Evolutionary conservation across 2,888 invertebrate genomes (phyloP), one percentile per base, ranked within the genome.

Genomic region (Chrysotoxum bicinctum): DNA sequence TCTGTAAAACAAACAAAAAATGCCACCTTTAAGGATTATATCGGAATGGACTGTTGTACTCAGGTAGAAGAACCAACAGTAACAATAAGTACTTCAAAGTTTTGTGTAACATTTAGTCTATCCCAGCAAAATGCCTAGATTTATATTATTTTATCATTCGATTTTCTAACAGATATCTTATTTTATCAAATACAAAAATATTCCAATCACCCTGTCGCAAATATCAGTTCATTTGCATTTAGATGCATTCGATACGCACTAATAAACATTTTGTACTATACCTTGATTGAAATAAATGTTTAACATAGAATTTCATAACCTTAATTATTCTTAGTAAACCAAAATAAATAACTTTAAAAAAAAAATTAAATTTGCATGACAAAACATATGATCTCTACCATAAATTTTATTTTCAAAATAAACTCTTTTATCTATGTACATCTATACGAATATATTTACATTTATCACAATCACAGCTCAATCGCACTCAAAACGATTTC

Each of bases 401-500:
- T 35, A 4, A 1, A 0, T 8, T 12, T 9, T 8, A 19, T 1
- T 19, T 43, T 19, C 9, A 45, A 19, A 19, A 19, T 8, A 45
- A 45, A 10, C 5, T 3, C 8, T 2, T 19, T 2, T 43, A 9
- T 8, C 12, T 21, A 23, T 7, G 19, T 32, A 56, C 14, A 10
- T 7, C 0, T 21, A 7, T 26, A 26, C 32, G 12, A 8, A 37
- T 26, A 12, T 37, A 14, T n/a, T 6, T 35, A n/a, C 3, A 30
- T 6, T 21, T 64, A 30, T 30, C 21, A 54, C 23, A 62, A 62
- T 54, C 21, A 12, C 12, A 12, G 26, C 0, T 37, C 23, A 30
- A 79, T 35, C n/a, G n/a, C 19, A 48, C 32, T 30, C 3, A 8
- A 58, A 56, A 48, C 5, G 48, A 50, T 69, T 79, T 74, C 83